phyloP scores from a whole-genome alignment of 2,888 invertebrate genomes.

The Tiphia femorata region DNA sequence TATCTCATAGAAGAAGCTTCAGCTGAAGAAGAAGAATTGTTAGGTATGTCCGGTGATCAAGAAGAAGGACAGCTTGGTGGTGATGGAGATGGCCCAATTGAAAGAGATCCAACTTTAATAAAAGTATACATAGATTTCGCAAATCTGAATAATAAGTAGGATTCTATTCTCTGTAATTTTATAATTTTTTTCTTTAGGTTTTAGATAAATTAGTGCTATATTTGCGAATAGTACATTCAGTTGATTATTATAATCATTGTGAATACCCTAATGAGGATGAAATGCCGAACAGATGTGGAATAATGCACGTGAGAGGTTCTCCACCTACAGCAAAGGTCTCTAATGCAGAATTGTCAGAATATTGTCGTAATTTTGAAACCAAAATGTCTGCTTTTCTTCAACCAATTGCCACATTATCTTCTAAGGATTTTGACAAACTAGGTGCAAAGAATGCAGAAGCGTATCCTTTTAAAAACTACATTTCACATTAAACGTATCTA shows the following conservation, averaged over 20 bases:
- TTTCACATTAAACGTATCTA: no score
- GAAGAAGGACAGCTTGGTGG: conserved; percentile 70
- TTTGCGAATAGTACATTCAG: conserved; percentile 95
- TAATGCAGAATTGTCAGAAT: conserved; percentile 81
- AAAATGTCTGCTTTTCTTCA: conserved; percentile 92
- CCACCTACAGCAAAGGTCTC: conserved; percentile 85
- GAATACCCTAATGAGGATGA: conserved; percentile 99
- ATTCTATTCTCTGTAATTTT: conserved; percentile 5
- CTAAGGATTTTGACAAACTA: conserved; percentile 84
- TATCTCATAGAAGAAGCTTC: conserved; percentile 98
- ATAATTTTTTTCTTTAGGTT: conserved; percentile 62
- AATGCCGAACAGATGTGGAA: conserved; percentile 99
- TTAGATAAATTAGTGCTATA: conserved; percentile 89
- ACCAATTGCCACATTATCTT: conserved; percentile 78
- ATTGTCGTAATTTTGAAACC: conserved; percentile 85
- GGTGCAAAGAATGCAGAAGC: conserved; percentile 83
- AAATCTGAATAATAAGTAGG: conserved; percentile 8
- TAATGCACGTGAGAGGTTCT: conserved; percentile 95
- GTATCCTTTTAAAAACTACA: conserved; percentile 70
- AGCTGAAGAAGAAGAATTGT: conserved; percentile 95
- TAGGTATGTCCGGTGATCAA: conserved; percentile 75
- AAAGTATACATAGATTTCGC: no score
- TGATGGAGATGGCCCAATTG: conserved; percentile 72
- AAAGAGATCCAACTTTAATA: conserved; percentile 79
- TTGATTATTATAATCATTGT: conserved; percentile 99